Evolutionary conservation across 2,797 vertebrate genomes (phyloP).

Genomic region (Rhynchonycteris naso): DNA sequence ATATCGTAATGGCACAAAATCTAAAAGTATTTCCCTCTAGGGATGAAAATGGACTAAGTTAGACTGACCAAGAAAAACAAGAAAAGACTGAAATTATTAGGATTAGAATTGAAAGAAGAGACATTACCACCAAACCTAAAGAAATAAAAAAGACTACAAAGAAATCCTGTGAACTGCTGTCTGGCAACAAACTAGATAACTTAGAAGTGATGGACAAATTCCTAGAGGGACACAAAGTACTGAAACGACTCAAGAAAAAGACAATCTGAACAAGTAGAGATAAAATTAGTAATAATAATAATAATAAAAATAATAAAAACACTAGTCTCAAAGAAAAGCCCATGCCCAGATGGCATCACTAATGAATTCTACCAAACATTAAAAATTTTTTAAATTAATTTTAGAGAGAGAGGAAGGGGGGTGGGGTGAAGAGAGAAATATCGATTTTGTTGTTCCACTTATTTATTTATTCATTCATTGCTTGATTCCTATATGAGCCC

Average conservation of each 20-base stretch:
- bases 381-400: no score
- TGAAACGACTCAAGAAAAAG: neutral
- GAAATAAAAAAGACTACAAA: slow-evolving; percentile 31
- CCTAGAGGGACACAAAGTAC: neutral
- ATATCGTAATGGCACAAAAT: neutral
- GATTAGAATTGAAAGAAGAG: neutral
- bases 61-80: neutral
- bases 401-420: no score
- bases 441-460: no score
- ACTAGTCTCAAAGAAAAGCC: neutral
- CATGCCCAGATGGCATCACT: neutral
- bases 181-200: neutral
- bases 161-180: neutral
- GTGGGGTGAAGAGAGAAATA: no score
- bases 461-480: no score
- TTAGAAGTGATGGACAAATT: slow-evolving; percentile 29
- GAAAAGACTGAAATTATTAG: neutral
- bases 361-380: neutral
- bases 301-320: neutral
- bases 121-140: neutral
- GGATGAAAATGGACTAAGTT: neutral
- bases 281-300: neutral
- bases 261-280: neutral
- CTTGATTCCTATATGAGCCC: no score
- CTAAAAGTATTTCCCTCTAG: neutral